Evolutionary conservation across 2,113 vertebrate species (phyloP).

Genomic region (Pagrus major): DNA sequence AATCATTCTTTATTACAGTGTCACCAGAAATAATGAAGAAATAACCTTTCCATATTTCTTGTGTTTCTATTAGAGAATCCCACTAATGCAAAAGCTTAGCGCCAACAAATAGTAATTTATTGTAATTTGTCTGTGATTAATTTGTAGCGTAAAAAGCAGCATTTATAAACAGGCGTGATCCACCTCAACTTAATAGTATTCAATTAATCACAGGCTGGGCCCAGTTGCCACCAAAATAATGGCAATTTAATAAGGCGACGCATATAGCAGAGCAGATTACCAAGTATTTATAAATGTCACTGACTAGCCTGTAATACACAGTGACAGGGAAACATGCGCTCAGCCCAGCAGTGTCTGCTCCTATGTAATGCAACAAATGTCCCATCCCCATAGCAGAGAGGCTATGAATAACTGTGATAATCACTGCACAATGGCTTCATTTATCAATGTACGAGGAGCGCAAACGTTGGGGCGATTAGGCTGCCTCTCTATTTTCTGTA

Average conservation of each 20-base stretch:
- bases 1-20: constrained; percentile 69
- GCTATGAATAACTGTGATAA: constrained; percentile 86
- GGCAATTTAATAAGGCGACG: constrained; percentile 81
- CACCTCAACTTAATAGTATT: constrained; percentile 78
- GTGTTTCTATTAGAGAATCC: constrained; percentile 38
- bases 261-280: constrained; percentile 78
- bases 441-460: constrained; percentile 76
- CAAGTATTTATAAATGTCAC: constrained; percentile 83
- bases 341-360: constrained; percentile 74
- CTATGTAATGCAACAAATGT: constrained; percentile 83
- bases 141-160: constrained; percentile 69
- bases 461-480: constrained; percentile 70
- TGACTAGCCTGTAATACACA: constrained; percentile 74
- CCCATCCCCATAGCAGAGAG: constrained; percentile 72
- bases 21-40: constrained; percentile 64
- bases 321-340: constrained; percentile 77
- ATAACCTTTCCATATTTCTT: constrained; percentile 60
- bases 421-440: constrained; percentile 84
- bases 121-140: constrained; percentile 76
- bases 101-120: constrained; percentile 66
- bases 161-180: constrained; percentile 76
- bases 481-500: constrained; percentile 56
- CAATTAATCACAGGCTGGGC: constrained; percentile 80
- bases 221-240: constrained; percentile 79
- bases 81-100: constrained; percentile 41